Base-by-base conservation (phyloP, 2,888 invertebrate genomes). In the Siphonodentalium dalli region DNA sequence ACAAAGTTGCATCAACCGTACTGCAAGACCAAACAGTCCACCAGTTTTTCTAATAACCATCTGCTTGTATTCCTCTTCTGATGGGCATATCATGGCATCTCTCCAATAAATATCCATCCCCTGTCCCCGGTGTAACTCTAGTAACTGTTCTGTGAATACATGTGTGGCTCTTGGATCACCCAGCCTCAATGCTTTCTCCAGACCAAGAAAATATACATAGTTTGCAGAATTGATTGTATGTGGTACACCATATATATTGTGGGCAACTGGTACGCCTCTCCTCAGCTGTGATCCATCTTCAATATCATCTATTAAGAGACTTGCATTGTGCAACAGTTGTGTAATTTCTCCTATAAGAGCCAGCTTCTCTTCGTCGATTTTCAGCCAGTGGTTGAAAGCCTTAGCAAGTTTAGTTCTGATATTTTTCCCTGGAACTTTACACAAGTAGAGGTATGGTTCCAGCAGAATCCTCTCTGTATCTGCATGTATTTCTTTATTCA, bases 41-140 rank as follows among this genome's bases (percentile, higher is more conserved):
- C 97, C 97, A 57, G 96, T 98, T 84, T 98, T 85, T 84, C 91
- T 88, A 57, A 92, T 89, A 20, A 94, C 95, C 93, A 98, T 97
- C 71, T 89, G 86, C 76, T 88, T 90, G 81, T 98, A 98, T 73
- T 97, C 94, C n/a, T 90, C 88, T 81, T 96, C 96, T 0, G 91
- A 88, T 1, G 98, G 98, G 78, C 97, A 97, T 20, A 87, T 87
- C 80, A 91, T 94, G 82, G 92, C 92, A 84, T 98, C 98, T 47
- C 98, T 85, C 96, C 97, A 98, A 84, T 94, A 95, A 55, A 98
- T 93, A 84, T 98, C 97, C 89, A 96, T 92, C 20, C 96, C 97
- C 81, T 98, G 98, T 0, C 98, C 98, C 52, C 95, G 87, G 80
- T 97, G 96, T 37, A 98, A 83, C 77, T 98, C 95, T 66, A 98